Evolutionary conservation across 2,797 vertebrate species (phyloP), one percentile per base, ranked within the genome.

Genomic region (Sorex maritimensis): DNA sequence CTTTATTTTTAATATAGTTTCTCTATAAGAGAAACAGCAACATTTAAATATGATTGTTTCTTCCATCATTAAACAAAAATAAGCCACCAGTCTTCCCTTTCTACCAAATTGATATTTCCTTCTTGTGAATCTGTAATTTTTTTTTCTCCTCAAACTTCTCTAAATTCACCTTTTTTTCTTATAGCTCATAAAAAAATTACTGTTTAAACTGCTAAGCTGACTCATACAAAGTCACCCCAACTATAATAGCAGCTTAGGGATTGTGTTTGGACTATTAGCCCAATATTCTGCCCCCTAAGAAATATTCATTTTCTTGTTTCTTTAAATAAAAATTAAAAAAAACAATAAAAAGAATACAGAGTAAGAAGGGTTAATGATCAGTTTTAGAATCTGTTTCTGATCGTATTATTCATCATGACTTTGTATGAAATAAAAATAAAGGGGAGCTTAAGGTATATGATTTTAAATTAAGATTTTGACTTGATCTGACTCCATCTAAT

Each of bases 301-400:
- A 52, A 52, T 87, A 49, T 1, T 77, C 38, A 85, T 6, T 92
- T 11, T 86, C 8, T 82, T 28, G 13, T 67, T 92, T 85, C 52
- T 75, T 86, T 68, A 75, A 87, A 34, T 34, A 34, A 67, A 44
- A 7, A 5, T 44, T 72, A 72, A 91, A 91, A 19, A 52, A 84
- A 83, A 34, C 34, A 34, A 55, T 72, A 19, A 82, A 79, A 28
- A n/a, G 2, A 77, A 86, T 61, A 34, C 13, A 81, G 44, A 86
- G 46, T 58, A 88, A 84, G 86, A 28, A 58, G 13, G n/a, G 30
- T 63, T 92, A 80, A 80, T 61, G 15, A n/a, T 21, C 44, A 84
- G 58, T 52, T 81, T 93, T 80, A 68, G n/a, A 84, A 52, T 52
- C 12, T 13, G 30, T 67, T 79, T 88, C 65, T 90, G 41, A 49